These are phyloP conservation scores for Thumatha senex DNA, from an alignment of 2,888 invertebrate species.

Conservation along the genomic window DNA sequence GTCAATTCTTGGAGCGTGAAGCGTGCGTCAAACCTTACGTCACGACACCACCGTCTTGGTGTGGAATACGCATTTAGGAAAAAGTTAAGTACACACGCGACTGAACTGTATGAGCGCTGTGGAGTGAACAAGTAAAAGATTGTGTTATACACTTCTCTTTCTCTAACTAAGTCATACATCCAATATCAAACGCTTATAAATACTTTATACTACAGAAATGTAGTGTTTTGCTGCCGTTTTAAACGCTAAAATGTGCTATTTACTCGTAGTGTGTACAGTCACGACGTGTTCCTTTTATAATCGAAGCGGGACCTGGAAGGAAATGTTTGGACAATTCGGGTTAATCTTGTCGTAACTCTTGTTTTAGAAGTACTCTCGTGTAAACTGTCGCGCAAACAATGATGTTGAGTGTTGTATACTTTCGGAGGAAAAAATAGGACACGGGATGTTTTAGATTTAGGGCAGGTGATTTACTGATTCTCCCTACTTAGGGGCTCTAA, in stretches of 20 bases:
- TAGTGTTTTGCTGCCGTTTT: background rate
- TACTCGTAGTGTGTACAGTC: constrained; percentile 1
- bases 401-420: constrained; percentile 3
- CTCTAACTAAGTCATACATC: too few species aligned
- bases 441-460: background rate
- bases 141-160: background rate
- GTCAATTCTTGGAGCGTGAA: too few species aligned
- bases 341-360: constrained; percentile 37
- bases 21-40: too few species aligned
- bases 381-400: constrained; percentile 37
- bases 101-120: too few species aligned
- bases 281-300: constrained; percentile 7
- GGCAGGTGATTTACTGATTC: background rate
- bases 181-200: too few species aligned
- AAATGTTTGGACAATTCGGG: constrained; percentile 33
- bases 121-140: too few species aligned
- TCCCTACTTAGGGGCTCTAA: too few species aligned
- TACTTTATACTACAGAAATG: too few species aligned
- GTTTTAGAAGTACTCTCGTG: constrained; percentile 33
- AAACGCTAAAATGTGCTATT: constrained; percentile 3
- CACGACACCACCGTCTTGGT: too few species aligned
- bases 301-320: constrained; percentile 20
- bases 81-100: too few species aligned
- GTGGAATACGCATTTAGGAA: too few species aligned
- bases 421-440: constrained; percentile 4